A percentile compares a stretch with the other conserved stretches of the same genome.
Evolutionary conservation across 2,113 vertebrate genomes (phyloP).

Genomic region (Oncorhynchus mykiss): DNA sequence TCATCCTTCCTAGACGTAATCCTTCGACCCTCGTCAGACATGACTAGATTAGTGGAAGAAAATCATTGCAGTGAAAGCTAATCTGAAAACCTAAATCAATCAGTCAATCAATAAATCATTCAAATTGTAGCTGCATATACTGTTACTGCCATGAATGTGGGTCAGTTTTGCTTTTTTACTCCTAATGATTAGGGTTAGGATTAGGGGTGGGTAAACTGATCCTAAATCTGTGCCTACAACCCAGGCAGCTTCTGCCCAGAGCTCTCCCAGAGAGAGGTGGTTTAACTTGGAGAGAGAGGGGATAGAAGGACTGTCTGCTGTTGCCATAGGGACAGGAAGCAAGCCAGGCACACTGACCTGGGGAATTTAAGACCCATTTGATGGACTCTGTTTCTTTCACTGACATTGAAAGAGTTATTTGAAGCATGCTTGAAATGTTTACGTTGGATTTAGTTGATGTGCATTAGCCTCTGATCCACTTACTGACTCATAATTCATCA

Average conservation of each 20-base stretch:
- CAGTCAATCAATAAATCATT: too few relatives aligned
- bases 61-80: not conserved
- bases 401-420: too few relatives aligned
- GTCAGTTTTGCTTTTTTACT: not conserved
- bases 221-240: not conserved
- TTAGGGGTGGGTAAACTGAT: not conserved
- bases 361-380: not conserved
- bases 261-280: not conserved
- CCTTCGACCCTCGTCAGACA: not conserved
- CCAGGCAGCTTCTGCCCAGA: not conserved
- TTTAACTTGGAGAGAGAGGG: conserved; percentile 13
- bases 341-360: conserved; percentile 12
- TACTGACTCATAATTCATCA: too few relatives aligned
- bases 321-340: conserved; percentile 64
- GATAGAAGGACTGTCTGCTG: conserved; percentile 21
- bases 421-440: too few relatives aligned
- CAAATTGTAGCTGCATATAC: too few relatives aligned
- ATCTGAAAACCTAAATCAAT: not conserved
- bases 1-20: conserved; percentile 8
- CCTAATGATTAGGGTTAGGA: not conserved
- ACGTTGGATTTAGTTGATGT: too few relatives aligned
- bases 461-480: too few relatives aligned
- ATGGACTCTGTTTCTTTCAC: not conserved
- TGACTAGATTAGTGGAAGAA: not conserved
- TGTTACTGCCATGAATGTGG: too few relatives aligned